These are phyloP conservation scores for Thymelicus sylvestris DNA, from an alignment of 2,888 invertebrate species.

Conservation along the genomic window DNA sequence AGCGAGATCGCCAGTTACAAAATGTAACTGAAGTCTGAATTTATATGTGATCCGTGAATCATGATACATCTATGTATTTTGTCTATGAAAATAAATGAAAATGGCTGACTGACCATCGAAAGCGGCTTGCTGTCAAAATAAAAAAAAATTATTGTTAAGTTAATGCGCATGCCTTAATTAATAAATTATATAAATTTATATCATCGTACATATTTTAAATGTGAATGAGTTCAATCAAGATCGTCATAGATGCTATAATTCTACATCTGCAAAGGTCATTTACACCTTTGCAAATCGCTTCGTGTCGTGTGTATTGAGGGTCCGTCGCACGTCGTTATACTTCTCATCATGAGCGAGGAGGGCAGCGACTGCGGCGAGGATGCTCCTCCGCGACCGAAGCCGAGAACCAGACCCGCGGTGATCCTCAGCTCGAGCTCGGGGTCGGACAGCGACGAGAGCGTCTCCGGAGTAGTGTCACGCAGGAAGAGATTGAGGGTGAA, in stretches of 20 bases:
- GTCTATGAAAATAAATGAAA: constrained; percentile 59
- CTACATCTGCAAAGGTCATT: constrained; percentile 68
- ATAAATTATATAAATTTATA: constrained; percentile 53
- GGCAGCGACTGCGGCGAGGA: constrained; percentile 69
- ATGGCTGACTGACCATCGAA: constrained; percentile 78
- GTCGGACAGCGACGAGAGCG: constrained; percentile 78
- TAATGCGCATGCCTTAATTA: constrained; percentile 59
- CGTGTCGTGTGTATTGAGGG: constrained; percentile 68
- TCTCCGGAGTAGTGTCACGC: constrained; percentile 66
- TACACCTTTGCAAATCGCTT: constrained; percentile 74
- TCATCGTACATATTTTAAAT: constrained; percentile 52
- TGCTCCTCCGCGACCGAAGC: constrained; percentile 63
- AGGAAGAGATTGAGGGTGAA: constrained; percentile 78
- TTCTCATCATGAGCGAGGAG: constrained; percentile 72
- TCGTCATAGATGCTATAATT: constrained; percentile 54
- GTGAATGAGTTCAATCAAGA: constrained; percentile 61
- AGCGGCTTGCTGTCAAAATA: constrained; percentile 85
- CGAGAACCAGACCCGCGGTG: constrained; percentile 69
- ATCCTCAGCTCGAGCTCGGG: constrained; percentile 66
- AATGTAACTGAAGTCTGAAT: too few species aligned
- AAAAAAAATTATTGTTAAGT: constrained; percentile 58
- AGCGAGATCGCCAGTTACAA: too few species aligned
- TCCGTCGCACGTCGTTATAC: constrained; percentile 53
- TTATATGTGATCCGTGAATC: too few species aligned
- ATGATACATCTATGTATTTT: not conserved